A percentile compares a stretch with the other conserved stretches of the same genome.
phyloP scores from a whole-genome alignment of 2,888 invertebrate species.

The Dynastes tityus region DNA sequence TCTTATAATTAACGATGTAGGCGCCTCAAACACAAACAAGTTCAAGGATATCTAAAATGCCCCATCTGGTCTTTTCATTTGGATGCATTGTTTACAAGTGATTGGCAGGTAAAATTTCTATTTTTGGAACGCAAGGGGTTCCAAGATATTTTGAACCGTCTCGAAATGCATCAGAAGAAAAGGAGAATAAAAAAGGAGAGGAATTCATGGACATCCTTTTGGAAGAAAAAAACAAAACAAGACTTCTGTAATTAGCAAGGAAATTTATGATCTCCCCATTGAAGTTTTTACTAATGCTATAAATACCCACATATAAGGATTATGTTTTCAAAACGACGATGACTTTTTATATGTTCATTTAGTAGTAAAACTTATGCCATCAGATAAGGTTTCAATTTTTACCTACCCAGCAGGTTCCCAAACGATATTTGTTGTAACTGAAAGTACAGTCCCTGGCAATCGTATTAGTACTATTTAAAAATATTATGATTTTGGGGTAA shows the following conservation, averaged over 20 bases:
- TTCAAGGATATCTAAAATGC: slow-evolving; percentile 5
- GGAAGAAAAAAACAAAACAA: slow-evolving; percentile 8
- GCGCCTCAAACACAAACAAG: not conserved
- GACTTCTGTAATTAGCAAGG: slow-evolving; percentile 27
- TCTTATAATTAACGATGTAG: no score
- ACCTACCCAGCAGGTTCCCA: slow-evolving; percentile 19
- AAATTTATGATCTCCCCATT: slow-evolving; percentile 22
- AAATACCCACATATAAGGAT: slow-evolving; percentile 31
- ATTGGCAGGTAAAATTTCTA: slow-evolving; percentile 39
- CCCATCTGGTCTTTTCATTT: not conserved
- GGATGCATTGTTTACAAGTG: slow-evolving; percentile 31
- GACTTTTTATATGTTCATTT: not conserved
- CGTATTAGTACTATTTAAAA: no score
- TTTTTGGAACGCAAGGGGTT: slow-evolving; percentile 36
- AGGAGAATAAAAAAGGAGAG: not conserved
- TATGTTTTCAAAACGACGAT: slow-evolving; percentile 38
- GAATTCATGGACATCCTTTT: not conserved
- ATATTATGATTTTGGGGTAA: no score
- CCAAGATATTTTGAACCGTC: slow-evolving; percentile 20
- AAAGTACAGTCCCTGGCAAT: not conserved
- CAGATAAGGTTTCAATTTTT: slow-evolving; percentile 32
- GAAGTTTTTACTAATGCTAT: slow-evolving; percentile 24
- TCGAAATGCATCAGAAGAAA: not conserved
- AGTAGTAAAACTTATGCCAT: slow-evolving; percentile 26
- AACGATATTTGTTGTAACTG: not conserved